Conservation (phyloP, 2,888 invertebrate genomes). For the Helicoverpa assulta region DNA sequence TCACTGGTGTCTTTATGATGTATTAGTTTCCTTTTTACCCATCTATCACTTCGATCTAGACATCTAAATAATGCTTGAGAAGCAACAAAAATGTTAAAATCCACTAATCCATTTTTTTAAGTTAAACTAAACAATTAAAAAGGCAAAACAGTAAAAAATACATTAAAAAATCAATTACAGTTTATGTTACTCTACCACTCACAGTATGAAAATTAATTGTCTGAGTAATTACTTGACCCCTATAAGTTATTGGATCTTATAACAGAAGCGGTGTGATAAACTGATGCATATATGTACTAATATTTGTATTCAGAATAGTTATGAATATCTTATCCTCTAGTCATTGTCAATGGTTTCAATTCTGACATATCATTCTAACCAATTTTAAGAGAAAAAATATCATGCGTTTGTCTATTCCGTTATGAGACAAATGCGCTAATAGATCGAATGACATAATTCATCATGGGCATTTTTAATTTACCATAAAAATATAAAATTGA, state of each 20-base stretch:
- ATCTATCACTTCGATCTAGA: conserved; percentile 19
- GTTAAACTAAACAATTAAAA: too few species aligned
- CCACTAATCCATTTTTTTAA: background rate
- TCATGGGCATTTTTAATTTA: too few species aligned
- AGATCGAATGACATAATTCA: too few species aligned
- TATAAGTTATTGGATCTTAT: background rate
- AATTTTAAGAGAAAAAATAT: too few species aligned
- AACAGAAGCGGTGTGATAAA: background rate
- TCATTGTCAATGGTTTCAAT: too few species aligned
- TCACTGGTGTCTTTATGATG: conserved; percentile 20
- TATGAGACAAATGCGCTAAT: too few species aligned
- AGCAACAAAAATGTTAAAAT: too few species aligned
- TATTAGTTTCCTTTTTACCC: conserved; percentile 16
- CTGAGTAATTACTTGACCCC: background rate
- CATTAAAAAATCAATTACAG: too few species aligned
- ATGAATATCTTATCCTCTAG: background rate
- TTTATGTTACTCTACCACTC: background rate
- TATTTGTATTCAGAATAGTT: background rate
- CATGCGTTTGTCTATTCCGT: too few species aligned
- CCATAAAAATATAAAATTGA: too few species aligned
- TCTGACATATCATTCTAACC: too few species aligned
- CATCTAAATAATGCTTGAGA: conserved; percentile 33
- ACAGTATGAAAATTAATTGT: background rate
- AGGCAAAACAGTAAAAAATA: background rate
- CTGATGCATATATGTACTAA: background rate